Evolutionary conservation across 2,113 vertebrate species (phyloP), one percentile per base, ranked within the genome.

Genomic region (Cryptomyrus ogoouensis): DNA sequence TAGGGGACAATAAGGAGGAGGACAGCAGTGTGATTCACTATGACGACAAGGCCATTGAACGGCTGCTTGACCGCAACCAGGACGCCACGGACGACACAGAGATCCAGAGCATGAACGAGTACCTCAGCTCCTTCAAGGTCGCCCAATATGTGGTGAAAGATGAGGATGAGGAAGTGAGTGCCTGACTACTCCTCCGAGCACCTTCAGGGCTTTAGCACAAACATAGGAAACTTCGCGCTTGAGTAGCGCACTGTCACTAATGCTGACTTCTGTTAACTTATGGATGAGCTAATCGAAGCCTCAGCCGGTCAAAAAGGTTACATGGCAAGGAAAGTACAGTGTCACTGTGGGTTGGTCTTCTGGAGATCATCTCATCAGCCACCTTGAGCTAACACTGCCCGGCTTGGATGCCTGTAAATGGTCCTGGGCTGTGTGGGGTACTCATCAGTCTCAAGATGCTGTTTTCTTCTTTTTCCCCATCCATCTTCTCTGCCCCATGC

Each of bases 41-140:
- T 2, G 98, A 99, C 56, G 98, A 99, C 91, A 97, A 97, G 62
- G 98, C 98, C 91, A 98, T 99, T 86, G 97, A 98, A 62, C 96
- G 98, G 15, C 93, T 99, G 1, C 91, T 99, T 87, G 98, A 99
- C 95, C 95, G 98, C 47, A 97, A 99, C 94, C 98, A 97, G 94
- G 97, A 98, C 88, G 98, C 97, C 93, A 98, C 97, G 0, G 98
- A 99, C 31, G 98, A 99, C 93, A 98, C 98, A 0, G 98, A 99
- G 94, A 94, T 99, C 66, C 98, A 99, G 95, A 99, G 97, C 95
- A 99, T 99, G 98, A 99, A 99, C 88, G 98, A 99, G 50, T 99
- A 99, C 95, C 96, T 99, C 92, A 99, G 98, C 93, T 99, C 98
- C 31, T 99, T 99, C 92, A 99, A 99, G 92, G 98, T 99, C 93